phyloP scores from a whole-genome alignment of 2,888 invertebrate species.

The Aspidiotus rigidus region DNA sequence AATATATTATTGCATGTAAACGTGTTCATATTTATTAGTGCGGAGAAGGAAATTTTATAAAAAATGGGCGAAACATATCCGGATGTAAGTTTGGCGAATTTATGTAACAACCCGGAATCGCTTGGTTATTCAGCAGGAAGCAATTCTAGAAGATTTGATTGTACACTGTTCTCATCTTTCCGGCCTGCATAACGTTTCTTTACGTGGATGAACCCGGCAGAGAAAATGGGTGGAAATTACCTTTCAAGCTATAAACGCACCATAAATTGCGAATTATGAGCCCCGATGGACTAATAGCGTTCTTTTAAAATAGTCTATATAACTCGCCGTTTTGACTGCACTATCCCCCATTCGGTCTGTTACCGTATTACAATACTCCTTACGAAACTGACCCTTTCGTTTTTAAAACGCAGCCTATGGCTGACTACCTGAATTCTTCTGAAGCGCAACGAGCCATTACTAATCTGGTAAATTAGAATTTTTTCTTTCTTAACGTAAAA shows the following conservation, averaged over 20 bases:
- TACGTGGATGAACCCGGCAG: constrained; percentile 28
- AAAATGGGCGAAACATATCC: too few species aligned
- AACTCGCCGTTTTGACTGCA: constrained; percentile 1
- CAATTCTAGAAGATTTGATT: constrained; percentile 29
- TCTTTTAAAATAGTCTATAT: constrained; percentile 33
- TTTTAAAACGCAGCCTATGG: constrained; percentile 7
- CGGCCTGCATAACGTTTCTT: constrained; percentile 20
- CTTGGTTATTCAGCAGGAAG: constrained; percentile 26
- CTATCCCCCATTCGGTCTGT: constrained; percentile 27
- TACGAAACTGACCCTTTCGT: constrained; percentile 30
- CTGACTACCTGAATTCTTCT: constrained; percentile 4
- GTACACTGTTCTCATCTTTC: constrained; percentile 14
- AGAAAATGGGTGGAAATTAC: constrained; percentile 33
- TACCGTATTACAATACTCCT: constrained; percentile 1
- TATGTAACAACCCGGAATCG: constrained; percentile 16
- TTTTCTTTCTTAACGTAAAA: neutral
- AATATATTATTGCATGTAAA: too few species aligned
- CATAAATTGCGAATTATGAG: constrained; percentile 34
- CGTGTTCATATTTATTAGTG: too few species aligned
- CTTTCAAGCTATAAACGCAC: constrained; percentile 33
- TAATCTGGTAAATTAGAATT: constrained; percentile 27
- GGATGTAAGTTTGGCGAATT: constrained; percentile 18
- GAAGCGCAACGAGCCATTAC: constrained; percentile 5
- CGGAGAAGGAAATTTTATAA: too few species aligned
- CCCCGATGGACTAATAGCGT: constrained; percentile 33